phyloP scores from a whole-genome alignment of 2,797 vertebrate genomes.

The Tokudaia muenninki region DNA sequence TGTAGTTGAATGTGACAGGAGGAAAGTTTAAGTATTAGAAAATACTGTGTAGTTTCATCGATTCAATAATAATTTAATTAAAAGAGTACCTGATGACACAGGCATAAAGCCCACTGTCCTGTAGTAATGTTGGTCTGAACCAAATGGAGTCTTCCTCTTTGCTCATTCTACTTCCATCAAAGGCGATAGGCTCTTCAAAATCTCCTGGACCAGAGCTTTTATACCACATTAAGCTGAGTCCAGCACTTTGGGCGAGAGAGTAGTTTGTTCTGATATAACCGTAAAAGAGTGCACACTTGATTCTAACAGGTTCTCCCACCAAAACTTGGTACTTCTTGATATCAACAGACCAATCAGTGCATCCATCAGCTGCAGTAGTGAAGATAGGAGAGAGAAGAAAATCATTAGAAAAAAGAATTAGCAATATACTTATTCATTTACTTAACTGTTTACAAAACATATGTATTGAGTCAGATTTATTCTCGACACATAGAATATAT shows the following conservation, averaged over 20 bases:
- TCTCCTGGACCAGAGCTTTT: constrained; percentile 97
- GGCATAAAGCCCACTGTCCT: constrained; percentile 97
- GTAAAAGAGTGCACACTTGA: constrained; percentile 99
- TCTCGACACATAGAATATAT: neutral
- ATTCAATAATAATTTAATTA: constrained; percentile 72
- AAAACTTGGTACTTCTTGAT: constrained; percentile 99
- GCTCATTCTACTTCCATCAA: constrained; percentile 97
- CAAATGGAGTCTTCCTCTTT: constrained; percentile 99
- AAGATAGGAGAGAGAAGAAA: constrained; percentile 40
- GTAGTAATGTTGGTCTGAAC: constrained; percentile 97
- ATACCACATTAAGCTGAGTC: constrained; percentile 99
- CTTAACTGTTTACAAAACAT: neutral
- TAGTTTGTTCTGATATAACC: constrained; percentile 99
- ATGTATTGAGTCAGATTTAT: neutral
- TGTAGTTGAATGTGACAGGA: constrained; percentile 49
- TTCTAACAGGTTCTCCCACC: constrained; percentile 97
- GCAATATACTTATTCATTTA: constrained; percentile 1
- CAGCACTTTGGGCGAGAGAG: constrained; percentile 96
- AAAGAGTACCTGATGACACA: constrained; percentile 96
- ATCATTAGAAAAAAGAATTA: constrained; percentile 57
- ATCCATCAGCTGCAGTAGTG: constrained; percentile 95
- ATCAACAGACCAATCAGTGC: constrained; percentile 99
- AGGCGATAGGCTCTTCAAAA: constrained; percentile 98
- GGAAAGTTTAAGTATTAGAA: constrained; percentile 16
- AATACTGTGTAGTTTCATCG: neutral